Percentiles rank a stretch among this genome's conserved stretches.
Conservation (phyloP, 2,888 invertebrate genomes). For the Macaria liturata region DNA sequence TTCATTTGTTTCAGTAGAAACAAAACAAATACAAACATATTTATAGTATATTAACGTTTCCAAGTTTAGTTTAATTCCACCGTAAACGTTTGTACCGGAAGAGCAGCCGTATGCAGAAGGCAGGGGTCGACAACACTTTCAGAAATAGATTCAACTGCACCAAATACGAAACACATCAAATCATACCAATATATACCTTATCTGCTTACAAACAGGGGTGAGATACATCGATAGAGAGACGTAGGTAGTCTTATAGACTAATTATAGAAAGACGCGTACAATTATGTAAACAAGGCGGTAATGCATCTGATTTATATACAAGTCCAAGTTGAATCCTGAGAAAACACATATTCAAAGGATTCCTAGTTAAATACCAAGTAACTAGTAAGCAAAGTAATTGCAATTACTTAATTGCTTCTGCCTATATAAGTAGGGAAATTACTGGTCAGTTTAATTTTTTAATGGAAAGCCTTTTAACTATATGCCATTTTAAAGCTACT, state of each 20-base stretch:
- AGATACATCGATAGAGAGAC: background rate
- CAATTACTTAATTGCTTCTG: no score
- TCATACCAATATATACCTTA: slow-evolving; percentile 22
- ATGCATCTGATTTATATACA: slow-evolving; percentile 15
- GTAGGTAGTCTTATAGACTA: slow-evolving; percentile 6
- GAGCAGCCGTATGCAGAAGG: slow-evolving; percentile 44
- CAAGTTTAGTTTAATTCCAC: slow-evolving; percentile 39
- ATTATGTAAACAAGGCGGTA: slow-evolving; percentile 26
- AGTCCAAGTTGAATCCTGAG: background rate
- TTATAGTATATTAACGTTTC: slow-evolving; percentile 32
- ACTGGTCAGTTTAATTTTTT: no score
- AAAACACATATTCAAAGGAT: slow-evolving; percentile 3
- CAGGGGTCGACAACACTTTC: slow-evolving; percentile 66
- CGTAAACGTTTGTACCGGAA: slow-evolving; percentile 51
- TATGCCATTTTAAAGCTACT: no score
- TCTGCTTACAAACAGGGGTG: slow-evolving; percentile 6
- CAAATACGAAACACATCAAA: slow-evolving; percentile 16
- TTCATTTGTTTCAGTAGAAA: no score
- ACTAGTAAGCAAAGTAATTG: no score
- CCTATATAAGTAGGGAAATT: no score
- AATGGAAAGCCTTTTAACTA: no score
- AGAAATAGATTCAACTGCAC: slow-evolving; percentile 66
- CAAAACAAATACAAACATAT: background rate
- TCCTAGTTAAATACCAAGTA: slow-evolving; percentile 1
- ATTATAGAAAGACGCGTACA: slow-evolving; percentile 24